Conservation (phyloP, 2,113 vertebrate genomes). For the Pachypanchax playfairii region DNA sequence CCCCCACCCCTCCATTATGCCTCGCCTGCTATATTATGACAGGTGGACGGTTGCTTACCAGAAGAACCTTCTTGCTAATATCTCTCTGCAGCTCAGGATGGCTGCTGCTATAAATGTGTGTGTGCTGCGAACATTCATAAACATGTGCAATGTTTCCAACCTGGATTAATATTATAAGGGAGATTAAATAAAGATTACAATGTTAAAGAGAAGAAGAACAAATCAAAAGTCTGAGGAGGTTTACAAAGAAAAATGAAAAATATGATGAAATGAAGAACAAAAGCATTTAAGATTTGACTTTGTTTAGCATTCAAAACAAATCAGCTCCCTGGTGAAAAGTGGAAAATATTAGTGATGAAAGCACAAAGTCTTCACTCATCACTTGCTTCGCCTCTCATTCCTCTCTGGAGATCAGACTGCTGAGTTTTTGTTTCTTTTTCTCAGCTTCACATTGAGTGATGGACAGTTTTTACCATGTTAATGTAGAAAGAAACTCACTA, state of each 20-base stretch:
- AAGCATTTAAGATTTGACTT: too few relatives aligned
- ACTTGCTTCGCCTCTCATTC: conserved; percentile 39
- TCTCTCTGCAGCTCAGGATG: conserved; percentile 46
- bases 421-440: conserved; percentile 41
- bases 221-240: not conserved
- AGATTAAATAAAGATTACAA: not conserved
- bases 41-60: conserved; percentile 77
- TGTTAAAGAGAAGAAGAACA: not conserved
- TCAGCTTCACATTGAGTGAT: conserved; percentile 41
- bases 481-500: not conserved
- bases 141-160: not conserved
- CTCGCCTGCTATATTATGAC: conserved; percentile 80
- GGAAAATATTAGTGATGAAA: conserved; percentile 62
- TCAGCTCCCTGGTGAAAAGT: conserved; percentile 45
- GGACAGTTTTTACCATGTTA: conserved; percentile 31
- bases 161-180: not conserved
- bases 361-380: conserved; percentile 55
- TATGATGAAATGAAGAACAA: conserved; percentile 26
- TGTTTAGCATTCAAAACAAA: conserved; percentile 38
- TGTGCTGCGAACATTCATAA: not conserved
- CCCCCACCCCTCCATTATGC: conserved; percentile 47
- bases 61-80: conserved; percentile 38
- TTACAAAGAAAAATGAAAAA: not conserved
- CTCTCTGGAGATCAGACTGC: conserved; percentile 34
- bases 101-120: conserved; percentile 28